Percentiles rank a stretch among this genome's conserved stretches.
These are phyloP conservation scores for Rhizomys pruinosus DNA, from an alignment of 2,113 vertebrate genomes.

Conservation along the genomic window DNA sequence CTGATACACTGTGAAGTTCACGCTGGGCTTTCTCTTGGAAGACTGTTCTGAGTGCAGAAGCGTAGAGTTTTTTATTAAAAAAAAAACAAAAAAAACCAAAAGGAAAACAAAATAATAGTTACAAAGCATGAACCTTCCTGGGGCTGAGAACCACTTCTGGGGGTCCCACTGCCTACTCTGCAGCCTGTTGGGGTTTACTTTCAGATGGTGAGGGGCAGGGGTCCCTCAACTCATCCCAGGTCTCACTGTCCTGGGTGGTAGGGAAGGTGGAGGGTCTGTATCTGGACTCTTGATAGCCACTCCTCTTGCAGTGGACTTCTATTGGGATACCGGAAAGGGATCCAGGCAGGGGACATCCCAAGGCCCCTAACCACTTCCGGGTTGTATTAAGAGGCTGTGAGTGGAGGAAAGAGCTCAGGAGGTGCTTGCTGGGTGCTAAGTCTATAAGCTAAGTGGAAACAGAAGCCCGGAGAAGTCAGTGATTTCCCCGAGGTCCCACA, in stretches of 20 bases:
- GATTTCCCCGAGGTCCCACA: background rate
- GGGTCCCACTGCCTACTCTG: background rate
- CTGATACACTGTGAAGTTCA: background rate
- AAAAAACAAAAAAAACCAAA: background rate
- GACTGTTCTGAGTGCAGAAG: conserved; percentile 10
- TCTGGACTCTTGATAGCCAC: background rate
- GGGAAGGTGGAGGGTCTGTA: background rate
- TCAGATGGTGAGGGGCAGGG: background rate
- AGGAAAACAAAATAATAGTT: background rate
- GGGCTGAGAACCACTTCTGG: background rate
- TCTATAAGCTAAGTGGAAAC: conserved; percentile 4
- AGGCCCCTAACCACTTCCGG: background rate
- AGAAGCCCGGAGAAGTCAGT: conserved; percentile 24
- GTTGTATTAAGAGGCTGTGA: background rate
- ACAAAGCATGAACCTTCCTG: background rate
- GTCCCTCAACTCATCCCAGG: background rate
- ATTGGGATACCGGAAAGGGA: background rate
- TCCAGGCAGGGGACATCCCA: background rate
- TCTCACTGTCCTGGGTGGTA: background rate
- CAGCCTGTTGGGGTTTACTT: background rate
- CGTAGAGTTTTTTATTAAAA: conserved; percentile 55
- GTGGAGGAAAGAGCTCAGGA: background rate
- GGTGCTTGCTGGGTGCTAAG: background rate
- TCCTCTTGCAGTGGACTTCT: background rate
- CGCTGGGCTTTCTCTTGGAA: background rate